Evolutionary conservation across 2,888 invertebrate genomes (phyloP), one percentile per base, ranked within the genome.

Genomic region (Hyles lineata): DNA sequence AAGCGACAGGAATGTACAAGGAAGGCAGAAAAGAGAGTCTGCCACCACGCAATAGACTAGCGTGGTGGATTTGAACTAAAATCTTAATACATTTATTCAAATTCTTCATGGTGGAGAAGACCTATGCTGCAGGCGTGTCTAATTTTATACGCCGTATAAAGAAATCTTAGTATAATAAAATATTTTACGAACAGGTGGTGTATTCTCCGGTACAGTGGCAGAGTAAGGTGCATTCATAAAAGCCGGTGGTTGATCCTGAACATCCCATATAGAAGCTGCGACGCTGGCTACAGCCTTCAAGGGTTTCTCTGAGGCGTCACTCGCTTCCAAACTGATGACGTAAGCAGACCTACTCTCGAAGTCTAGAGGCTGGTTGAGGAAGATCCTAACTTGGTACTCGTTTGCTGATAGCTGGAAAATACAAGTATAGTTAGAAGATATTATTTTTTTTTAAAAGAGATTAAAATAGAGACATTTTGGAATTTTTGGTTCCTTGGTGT

Each of bases 221-320:
- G 97, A 97, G 83, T 97, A 98, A 0, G 98, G 98, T 0, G 97
- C 96, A 84, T 97, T 97, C 0, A 96, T 87, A 83, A 98, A 98
- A n/a, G 96, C 92, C 0, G 98, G 98, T 9, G 97, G 97, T 81
- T 97, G 97, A 88, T 98, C 98, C 85, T 97, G 98, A 0, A 97
- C 96, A 85, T 98, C 98, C 74, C 96, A 91, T 8, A 98, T 95
- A 60, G 97, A 96, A 0, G 97, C 96, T 0, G 97, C 96, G 17
- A 98, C 95, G 62, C 97, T 97, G 0, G 98, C 97, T 21, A 96
- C 91, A 0, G 97, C 96, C 55, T 95, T 95, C 7, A 97, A 87
- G 0, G 96, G 95, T 79, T 95, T 95, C 67, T 95, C 96, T 1
- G 96, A 96, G 11, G 95, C 92, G 81, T 97, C 97, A 2, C 92